Evolutionary conservation across 37 sponge, comb jelly and placozoan species (phyloP).

Genomic region (Chondrilla cf. caribensis): DNA sequence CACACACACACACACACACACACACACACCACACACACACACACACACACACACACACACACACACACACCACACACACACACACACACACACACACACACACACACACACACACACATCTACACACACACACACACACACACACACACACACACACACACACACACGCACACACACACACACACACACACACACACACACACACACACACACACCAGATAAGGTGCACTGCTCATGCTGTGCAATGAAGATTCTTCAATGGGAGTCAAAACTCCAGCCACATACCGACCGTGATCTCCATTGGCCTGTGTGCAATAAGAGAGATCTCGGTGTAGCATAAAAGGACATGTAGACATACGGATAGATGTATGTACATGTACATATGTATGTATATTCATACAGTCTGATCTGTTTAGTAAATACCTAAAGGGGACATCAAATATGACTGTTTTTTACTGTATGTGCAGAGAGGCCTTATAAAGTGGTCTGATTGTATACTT

Average conservation of each 20-base stretch:
- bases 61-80: background rate
- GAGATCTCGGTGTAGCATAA: no score
- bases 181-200: background rate
- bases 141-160: background rate
- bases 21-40: background rate
- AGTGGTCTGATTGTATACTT: no score
- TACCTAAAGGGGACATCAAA: no score
- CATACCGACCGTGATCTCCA: no score
- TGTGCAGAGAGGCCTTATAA: no score
- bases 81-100: constrained; percentile 13
- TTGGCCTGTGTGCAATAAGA: no score
- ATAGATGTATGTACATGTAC: no score
- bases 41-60: constrained; percentile 21
- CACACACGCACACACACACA: background rate
- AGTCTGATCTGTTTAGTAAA: no score
- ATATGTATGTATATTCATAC: no score
- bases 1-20: background rate
- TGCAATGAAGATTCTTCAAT: background rate
- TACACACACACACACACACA: constrained; percentile 18
- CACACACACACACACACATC: background rate
- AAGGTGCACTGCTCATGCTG: background rate
- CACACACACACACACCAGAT: background rate
- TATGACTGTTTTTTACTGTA: no score
- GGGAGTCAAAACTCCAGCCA: background rate
- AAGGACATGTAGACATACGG: no score